Evolutionary conservation across 2,797 vertebrate genomes (phyloP).

Genomic region (Lycodopsis pacificus): DNA sequence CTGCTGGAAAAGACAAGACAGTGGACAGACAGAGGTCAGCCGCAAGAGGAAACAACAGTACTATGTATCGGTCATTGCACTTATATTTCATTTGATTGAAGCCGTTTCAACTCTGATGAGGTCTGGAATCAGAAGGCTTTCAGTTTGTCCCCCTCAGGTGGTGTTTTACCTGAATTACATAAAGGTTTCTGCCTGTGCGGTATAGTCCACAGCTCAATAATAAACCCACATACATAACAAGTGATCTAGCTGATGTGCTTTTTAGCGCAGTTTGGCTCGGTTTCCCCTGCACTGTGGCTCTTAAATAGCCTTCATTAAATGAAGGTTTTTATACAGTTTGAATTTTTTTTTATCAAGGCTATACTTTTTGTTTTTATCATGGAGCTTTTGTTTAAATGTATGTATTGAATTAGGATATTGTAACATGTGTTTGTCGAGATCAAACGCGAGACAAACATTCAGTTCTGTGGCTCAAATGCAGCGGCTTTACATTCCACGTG

Average conservation of each 20-base stretch:
- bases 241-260: constrained; percentile 16
- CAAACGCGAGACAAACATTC: constrained; percentile 3
- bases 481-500: constrained; percentile 58
- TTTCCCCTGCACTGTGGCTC: constrained; percentile 40
- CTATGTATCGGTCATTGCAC: constrained; percentile 26
- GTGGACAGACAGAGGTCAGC: constrained; percentile 54
- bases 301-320: constrained; percentile 21
- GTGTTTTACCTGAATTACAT: constrained; percentile 50
- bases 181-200: constrained; percentile 9
- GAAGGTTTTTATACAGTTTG: not conserved
- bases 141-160: constrained; percentile 66
- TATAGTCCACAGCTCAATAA: not conserved
- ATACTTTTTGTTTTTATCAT: constrained; percentile 23
- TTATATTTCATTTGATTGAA: constrained; percentile 18
- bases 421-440: not conserved
- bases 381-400: constrained; percentile 25
- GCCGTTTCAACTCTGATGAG: constrained; percentile 15
- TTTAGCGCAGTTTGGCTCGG: constrained; percentile 23
- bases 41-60: constrained; percentile 34
- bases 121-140: constrained; percentile 22
- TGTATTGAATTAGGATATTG: constrained; percentile 12
- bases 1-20: constrained; percentile 28
- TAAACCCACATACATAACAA: constrained; percentile 22
- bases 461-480: constrained; percentile 23
- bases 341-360: constrained; percentile 14